Evolutionary conservation across 1,140 invertebrate species (phyloP), one percentile per base, ranked within the genome.

Genomic region (Saxidomus purpurata): DNA sequence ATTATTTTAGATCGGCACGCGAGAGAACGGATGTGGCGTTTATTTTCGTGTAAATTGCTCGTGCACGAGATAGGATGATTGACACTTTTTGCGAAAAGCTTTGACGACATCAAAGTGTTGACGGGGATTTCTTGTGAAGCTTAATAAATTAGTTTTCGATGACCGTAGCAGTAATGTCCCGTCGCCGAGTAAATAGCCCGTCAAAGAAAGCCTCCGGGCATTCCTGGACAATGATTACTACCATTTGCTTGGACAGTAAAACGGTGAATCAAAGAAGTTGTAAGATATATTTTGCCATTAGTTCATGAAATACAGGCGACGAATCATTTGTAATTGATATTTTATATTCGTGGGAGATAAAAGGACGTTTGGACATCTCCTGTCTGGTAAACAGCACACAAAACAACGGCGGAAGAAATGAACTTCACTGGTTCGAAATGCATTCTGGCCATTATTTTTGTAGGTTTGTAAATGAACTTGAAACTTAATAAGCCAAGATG

Each of bases 61-160:
- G 47, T 67, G 38, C 40, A 25, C 59, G 76, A 34, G 61, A 47
- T 71, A 43, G 40, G 34, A 49, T 84, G 82, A 84, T 84, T 40
- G 82, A 71, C 67, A 49, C 43, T 47, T 84, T 71, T 84, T 52
- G 47, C 63, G 38, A 63, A 31, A 82, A 31, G 36, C 25, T 84
- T 71, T 71, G 67, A 52, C 63, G 61, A 84, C 82, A 71, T 84
- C 82, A 84, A 84, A 84, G 82, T 52, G 43, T 31, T 69, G 61
- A 71, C 22, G 67, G 61, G 63, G 36, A n/a, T 82, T 63, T 71
- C 47, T 36, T 55, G 38, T 40, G 61, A 84, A 47, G 67, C 63
- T 49, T 31, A 79, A 79, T 84, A 63, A 84, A 84, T 84, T 84
- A 67, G 61, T 67, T 71, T 71, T 71, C 28, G 43, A 84, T 71